Evolutionary conservation across 2,888 invertebrate species (phyloP).

Genomic region (Hemicrepidius hirtus): DNA sequence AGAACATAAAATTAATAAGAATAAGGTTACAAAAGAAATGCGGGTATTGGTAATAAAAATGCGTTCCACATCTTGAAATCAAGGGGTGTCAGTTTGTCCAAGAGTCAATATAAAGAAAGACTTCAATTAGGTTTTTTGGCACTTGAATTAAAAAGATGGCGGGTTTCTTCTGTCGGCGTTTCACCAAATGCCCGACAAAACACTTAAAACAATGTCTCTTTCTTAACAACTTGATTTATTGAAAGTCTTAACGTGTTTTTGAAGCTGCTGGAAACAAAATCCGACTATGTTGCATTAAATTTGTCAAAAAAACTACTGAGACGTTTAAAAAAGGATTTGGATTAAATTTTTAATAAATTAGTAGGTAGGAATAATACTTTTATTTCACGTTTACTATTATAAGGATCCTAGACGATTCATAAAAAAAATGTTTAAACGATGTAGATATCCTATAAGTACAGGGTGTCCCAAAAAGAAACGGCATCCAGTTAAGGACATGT

Average conservation of each 20-base stretch:
- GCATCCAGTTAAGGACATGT: too few species aligned
- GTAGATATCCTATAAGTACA: too few species aligned
- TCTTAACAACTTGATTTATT: conserved; percentile 29
- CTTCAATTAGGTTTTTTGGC: conserved; percentile 28
- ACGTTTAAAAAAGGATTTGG: too few species aligned
- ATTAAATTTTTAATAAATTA: too few species aligned
- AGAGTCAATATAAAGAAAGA: conserved; percentile 1
- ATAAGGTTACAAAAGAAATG: conserved; percentile 12
- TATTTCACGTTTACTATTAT: too few species aligned
- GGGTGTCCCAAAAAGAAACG: too few species aligned
- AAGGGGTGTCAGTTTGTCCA: background rate
- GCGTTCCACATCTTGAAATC: background rate
- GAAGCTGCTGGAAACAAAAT: background rate
- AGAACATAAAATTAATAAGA: conserved; percentile 19
- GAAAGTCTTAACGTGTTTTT: conserved; percentile 27
- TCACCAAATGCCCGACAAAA: conserved; percentile 19
- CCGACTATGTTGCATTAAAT: too few species aligned
- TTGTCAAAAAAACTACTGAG: too few species aligned
- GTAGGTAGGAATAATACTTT: too few species aligned
- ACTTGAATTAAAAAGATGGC: conserved; percentile 22
- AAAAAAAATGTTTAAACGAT: too few species aligned
- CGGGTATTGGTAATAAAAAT: conserved; percentile 21
- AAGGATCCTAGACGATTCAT: too few species aligned
- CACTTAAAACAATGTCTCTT: conserved; percentile 32
- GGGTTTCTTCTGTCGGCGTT: conserved; percentile 20